Evolutionary conservation across 2,113 vertebrate species (phyloP).

Genomic region (Hippocampus barbouri): DNA sequence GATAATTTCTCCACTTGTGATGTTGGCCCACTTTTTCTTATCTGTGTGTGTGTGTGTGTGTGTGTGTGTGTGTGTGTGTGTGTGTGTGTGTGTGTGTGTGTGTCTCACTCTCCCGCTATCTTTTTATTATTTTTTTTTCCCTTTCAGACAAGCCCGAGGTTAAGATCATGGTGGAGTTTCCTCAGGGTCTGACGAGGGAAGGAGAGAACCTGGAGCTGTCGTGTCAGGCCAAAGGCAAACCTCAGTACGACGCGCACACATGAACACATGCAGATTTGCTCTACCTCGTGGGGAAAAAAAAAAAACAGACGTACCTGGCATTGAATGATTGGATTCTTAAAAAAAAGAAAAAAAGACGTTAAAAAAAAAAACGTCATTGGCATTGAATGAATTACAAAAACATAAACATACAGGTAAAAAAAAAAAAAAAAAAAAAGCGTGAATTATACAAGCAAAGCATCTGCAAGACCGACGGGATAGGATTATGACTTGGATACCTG

Average conservation of each 20-base stretch:
- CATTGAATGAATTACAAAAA: no score
- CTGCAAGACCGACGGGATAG: no score
- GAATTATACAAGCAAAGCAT: no score
- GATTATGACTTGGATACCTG: background rate
- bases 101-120: background rate
- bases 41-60: background rate
- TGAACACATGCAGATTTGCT: background rate
- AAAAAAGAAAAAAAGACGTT: no score
- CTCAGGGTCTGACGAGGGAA: slow-evolving; percentile 90
- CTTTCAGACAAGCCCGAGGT: slow-evolving; percentile 93
- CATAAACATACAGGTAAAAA: no score
- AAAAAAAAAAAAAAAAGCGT: no score
- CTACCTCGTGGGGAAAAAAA: no score
- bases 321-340: no score
- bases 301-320: no score
- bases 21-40: background rate
- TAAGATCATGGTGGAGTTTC: slow-evolving; percentile 87
- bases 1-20: background rate
- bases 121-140: slow-evolving; percentile 1
- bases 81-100: background rate
- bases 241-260: slow-evolving; percentile 77
- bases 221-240: slow-evolving; percentile 88
- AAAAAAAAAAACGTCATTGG: no score
- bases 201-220: slow-evolving; percentile 90
- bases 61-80: background rate